Evolutionary conservation across 2,797 vertebrate species (phyloP), one percentile per base, ranked within the genome.

Genomic region (Limosa lapponica): DNA sequence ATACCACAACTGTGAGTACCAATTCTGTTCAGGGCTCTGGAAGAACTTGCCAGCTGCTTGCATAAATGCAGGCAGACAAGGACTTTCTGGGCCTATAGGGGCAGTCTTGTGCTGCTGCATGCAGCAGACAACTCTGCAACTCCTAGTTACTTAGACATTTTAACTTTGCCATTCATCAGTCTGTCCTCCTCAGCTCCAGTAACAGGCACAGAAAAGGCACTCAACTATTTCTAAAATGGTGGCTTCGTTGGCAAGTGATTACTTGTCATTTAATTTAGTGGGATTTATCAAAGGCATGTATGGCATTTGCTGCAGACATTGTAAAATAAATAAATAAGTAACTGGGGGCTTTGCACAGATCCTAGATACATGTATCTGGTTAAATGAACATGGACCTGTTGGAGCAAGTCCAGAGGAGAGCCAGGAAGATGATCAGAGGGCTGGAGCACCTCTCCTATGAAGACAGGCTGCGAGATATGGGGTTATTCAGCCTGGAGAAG

Each of bases 1-100:
- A 77, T 66, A 24, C 34, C 25, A 39, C n/a, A 82, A 77, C 52
- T 62, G 86, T 89, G 32, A 92, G 93, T 96, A 90, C 13, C 2
- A 0, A 51, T 78, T 49, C 34, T 77, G 10, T 69, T 65, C 39
- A 58, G 48, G 70, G 16, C 10, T 84, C 66, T 72, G 48, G n/a
- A 89, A 77, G 20, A 19, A 54, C 2, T 39, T 36, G 16, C 8
- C 24, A 73, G 4, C 6, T 59, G 11, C 41, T 34, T 54, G 20
- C 7, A 27, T 34, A 34, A 52, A 20, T 20, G 8, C 13, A 52
- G 39, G 28, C 34, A 73, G 51, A 12, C 16, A 51, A 58, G 39
- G 32, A 71, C 23, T 61, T n/a, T 25, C 6, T 24, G 14, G 16
- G 20, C 10, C 43, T 65, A 1, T 13, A 49, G 23, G 12, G 11